phyloP scores from a whole-genome alignment of 2,113 vertebrate species.

The Lophura nycthemera region DNA sequence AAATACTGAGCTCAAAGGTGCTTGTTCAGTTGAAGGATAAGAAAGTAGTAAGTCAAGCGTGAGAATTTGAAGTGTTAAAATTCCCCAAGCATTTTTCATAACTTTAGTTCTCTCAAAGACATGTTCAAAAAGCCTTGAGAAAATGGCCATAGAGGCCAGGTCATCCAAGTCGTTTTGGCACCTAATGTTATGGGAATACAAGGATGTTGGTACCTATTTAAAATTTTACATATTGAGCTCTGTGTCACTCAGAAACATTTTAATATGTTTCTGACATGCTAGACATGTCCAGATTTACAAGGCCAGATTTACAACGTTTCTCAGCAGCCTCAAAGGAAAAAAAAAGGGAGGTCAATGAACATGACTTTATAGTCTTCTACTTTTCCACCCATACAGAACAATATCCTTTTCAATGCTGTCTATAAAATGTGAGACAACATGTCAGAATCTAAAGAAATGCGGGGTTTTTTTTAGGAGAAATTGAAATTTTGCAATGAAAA shows the following conservation, averaged over 20 bases:
- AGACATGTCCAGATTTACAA: neutral
- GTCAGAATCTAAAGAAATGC: neutral
- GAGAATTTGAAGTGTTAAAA: neutral
- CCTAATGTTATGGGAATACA: neutral
- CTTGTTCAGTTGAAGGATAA: neutral
- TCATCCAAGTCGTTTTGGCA: neutral
- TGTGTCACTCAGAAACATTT: neutral
- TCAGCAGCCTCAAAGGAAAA: neutral
- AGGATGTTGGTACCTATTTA: neutral
- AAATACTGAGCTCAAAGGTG: accelerated
- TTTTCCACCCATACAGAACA: neutral
- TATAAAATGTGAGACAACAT: neutral
- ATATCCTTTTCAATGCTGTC: neutral
- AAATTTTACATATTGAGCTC: neutral
- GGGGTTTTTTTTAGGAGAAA: neutral
- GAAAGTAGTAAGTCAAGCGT: neutral
- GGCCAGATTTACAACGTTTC: neutral
- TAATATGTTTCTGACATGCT: neutral
- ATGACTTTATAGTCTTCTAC: neutral
- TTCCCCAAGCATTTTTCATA: neutral
- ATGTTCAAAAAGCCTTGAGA: neutral
- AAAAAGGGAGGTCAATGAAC: neutral
- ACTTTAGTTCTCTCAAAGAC: neutral
- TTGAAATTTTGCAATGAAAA: neutral
- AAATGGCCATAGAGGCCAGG: neutral